Evolutionary conservation across 2,888 invertebrate genomes (phyloP).

Genomic region (Drosophila pegasa): DNA sequence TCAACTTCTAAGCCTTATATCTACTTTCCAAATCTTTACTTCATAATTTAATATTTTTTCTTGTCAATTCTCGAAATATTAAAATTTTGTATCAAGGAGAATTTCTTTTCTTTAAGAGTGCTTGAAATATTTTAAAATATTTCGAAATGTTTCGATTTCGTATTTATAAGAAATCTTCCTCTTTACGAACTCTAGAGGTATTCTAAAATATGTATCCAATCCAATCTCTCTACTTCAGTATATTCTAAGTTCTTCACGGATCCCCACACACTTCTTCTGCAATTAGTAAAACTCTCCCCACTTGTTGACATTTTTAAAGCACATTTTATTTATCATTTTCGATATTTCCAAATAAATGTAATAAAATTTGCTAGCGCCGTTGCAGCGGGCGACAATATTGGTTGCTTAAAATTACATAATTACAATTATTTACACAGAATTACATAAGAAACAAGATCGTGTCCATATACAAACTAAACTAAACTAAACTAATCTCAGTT

Average conservation of each 20-base stretch:
- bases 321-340: constrained; percentile 51
- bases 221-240: not conserved
- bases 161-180: too few species aligned
- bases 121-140: not conserved
- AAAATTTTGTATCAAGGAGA: too few species aligned
- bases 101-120: not conserved
- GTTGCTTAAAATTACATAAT: constrained; percentile 58
- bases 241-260: not conserved
- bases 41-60: too few species aligned
- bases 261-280: not conserved
- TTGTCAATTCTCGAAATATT: too few species aligned
- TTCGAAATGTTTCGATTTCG: not conserved
- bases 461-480: constrained; percentile 44
- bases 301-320: constrained; percentile 23
- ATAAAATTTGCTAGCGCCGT: constrained; percentile 61
- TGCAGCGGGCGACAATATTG: constrained; percentile 33
- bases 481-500: constrained; percentile 53
- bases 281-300: not conserved
- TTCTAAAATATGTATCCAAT: too few species aligned
- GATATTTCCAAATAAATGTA: constrained; percentile 58
- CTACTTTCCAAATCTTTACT: too few species aligned
- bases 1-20: too few species aligned
- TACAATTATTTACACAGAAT: constrained; percentile 66
- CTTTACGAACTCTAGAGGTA: too few species aligned
- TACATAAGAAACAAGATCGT: constrained; percentile 47